Evolutionary conservation across 2,888 invertebrate species (phyloP), one percentile per base, ranked within the genome.

Genomic region (Tachina lurida): DNA sequence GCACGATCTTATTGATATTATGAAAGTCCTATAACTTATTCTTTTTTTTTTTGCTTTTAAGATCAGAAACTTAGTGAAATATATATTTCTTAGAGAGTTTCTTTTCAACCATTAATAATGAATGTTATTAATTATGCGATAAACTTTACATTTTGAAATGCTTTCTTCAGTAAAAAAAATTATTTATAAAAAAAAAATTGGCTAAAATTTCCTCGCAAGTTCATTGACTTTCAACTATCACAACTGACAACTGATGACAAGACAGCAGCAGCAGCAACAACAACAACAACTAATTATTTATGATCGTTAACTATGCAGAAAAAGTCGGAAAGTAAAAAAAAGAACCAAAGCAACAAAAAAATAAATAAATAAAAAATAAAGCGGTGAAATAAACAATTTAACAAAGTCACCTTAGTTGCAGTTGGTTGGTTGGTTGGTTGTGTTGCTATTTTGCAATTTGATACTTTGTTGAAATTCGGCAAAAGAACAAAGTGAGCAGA

Each of bases 401-500:
- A 75, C 54, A 75, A 81, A 81, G 75, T 81, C 54, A 19, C 19
- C 13, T 45, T 39, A 13, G 81, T 70, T 54, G 58, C 17, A 13
- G 81, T 70, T 54, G 10, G 17, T 31, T 54, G 10, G 10, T 52
- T 52, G 45, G 15, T 22, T 63, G 41, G 17, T 67, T 60, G 52
- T 78, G 73, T 73, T 68, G 83, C 65, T 60, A 60, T 78, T 77
- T 73, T 73, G 83, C 65, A 78, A 84, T 84, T 74, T 62, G 83
- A 84, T 84, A 84, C 67, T 73, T 65, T 45, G 49, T 17, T 52
- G 17, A 82, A 73, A 73, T 77, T 84, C 83, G 83, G 83, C 77
- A 84, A 73, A 84, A 84, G 73, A 84, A 73, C 83, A 84, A 84
- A 84, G 77, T 77, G 71, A 68, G 54, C 76, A 63, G 73, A 80